Evolutionary conservation across 2,888 invertebrate genomes (phyloP), one percentile per base, ranked within the genome.

Genomic region (Steinernema scapterisci): DNA sequence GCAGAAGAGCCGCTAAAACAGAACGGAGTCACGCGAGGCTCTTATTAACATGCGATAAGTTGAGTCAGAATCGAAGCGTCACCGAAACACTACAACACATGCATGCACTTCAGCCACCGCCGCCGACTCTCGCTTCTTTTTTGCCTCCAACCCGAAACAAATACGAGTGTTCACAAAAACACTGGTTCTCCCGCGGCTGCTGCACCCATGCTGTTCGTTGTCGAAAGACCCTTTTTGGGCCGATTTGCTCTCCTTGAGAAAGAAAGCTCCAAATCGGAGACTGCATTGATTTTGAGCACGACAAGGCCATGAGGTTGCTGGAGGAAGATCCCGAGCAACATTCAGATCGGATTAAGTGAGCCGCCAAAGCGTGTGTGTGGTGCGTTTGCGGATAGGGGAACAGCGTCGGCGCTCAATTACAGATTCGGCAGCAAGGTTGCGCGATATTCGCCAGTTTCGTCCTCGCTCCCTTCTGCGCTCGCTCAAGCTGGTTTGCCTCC

Each of bases 341-440:
- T 63, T 25, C 63, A 63, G 63, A 63, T 63, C 63, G 63, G 63
- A 63, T 63, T 63, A 63, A 63, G 63, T 63, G 63, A 63, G 63
- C 31, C 63, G 63, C 9, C 63, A 31, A 3, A n/a, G 63, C 63
- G 63, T 63, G 48, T 16, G 27, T 63, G 23, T 25, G 23, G 31
- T 63, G 63, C 63, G 63, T 63, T 25, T 63, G 63, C 38, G 63
- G n/a, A 63, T 31, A 63, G 63, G 19, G 63, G 63, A 38, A 63
- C 63, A 27, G 23, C 63, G 63, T 16, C 31, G 63, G 27, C 63
- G 63, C 63, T 63, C 63, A 63, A 63, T 63, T 63, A 63, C 63
- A 63, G 63, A 63, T 63, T 63, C 63, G 63, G 63, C 63, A 63
- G 63, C 63, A 31, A 31, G 23, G 63, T 63, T 63, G 63, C 63